Evolutionary conservation across 2,113 vertebrate species (phyloP).

Genomic region (Colaptes auratus): DNA sequence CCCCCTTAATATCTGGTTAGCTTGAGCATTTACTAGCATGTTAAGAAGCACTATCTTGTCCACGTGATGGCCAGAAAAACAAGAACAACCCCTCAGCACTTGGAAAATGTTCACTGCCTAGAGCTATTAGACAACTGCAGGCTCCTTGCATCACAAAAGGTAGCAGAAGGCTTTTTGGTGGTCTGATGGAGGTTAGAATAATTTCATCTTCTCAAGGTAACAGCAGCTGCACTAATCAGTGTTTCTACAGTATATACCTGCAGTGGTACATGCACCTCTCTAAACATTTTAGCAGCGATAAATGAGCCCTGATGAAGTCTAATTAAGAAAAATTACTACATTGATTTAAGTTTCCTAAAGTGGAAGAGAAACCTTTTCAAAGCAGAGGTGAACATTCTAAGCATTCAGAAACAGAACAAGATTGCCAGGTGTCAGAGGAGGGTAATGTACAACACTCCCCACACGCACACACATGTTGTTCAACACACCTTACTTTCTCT

Average conservation of each 20-base stretch:
- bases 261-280: not conserved
- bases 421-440: not conserved
- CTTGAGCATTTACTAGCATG: not conserved
- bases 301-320: not conserved
- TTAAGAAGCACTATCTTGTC: not conserved
- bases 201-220: not conserved
- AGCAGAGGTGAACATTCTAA: not conserved
- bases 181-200: not conserved
- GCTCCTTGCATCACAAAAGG: not conserved
- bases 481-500: not conserved
- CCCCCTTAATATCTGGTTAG: not conserved
- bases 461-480: accelerated
- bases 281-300: not conserved
- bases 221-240: not conserved
- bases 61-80: not conserved
- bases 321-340: not conserved
- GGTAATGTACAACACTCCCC: not conserved
- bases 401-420: not conserved
- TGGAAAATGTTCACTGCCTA: not conserved
- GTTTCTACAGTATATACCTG: not conserved
- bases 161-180: not conserved
- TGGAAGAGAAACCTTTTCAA: not conserved
- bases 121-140: accelerated
- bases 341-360: not conserved
- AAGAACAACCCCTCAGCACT: too few relatives aligned